phyloP scores from a whole-genome alignment of 2,113 vertebrate species.

The Antechinus stuartii region DNA sequence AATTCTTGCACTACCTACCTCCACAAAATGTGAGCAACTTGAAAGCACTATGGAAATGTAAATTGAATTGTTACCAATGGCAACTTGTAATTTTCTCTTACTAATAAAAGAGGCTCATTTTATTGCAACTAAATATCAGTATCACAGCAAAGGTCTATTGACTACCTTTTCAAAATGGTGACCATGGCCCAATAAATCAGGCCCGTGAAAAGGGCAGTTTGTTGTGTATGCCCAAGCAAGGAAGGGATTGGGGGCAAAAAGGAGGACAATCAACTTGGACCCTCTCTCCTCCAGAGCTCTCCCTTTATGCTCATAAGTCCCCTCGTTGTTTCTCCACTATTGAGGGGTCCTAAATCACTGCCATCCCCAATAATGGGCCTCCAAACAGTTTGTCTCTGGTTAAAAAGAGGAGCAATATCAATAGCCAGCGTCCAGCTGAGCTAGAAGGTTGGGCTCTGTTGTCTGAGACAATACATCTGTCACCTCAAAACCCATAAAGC shows the following conservation, averaged over 20 bases:
- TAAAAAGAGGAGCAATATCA: conserved; percentile 51
- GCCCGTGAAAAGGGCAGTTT: neutral
- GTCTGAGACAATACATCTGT: conserved; percentile 85
- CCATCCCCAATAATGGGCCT: neutral
- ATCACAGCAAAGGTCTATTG: neutral
- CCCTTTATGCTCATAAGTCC: neutral
- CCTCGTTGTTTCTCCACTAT: neutral
- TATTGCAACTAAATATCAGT: neutral
- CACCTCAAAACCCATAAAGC: conserved; percentile 74
- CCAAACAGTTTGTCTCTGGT: neutral
- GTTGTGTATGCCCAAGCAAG: neutral
- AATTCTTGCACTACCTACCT: neutral
- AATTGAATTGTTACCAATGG: neutral
- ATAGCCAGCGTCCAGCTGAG: conserved; percentile 78
- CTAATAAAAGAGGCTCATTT: neutral
- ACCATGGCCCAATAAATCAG: neutral
- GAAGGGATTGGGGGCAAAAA: neutral
- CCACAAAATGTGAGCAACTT: neutral
- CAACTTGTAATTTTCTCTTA: neutral
- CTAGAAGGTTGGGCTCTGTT: conserved; percentile 85
- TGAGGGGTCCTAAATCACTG: neutral
- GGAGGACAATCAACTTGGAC: neutral
- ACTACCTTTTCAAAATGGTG: neutral
- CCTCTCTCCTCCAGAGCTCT: neutral
- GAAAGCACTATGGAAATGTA: neutral